These are phyloP conservation scores for Nycticebus coucang DNA, from an alignment of 2,113 vertebrate species.

Conservation along the genomic window DNA sequence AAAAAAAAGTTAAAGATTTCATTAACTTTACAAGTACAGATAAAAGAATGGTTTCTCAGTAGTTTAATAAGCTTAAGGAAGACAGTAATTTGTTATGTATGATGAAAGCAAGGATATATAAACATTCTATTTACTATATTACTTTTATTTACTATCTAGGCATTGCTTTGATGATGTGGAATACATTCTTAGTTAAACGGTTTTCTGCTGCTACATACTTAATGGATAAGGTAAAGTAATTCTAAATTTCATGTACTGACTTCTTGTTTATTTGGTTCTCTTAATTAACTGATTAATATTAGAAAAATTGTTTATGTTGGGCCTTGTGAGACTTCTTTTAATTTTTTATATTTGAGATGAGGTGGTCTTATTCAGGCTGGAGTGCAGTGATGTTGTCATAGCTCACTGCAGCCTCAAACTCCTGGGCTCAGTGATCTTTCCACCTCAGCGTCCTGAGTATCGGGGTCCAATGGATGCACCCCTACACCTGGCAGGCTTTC, in stretches of 20 bases:
- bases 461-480: too few species aligned
- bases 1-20: neutral
- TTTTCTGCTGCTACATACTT: slow-evolving; percentile 95
- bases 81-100: neutral
- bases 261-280: neutral
- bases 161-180: slow-evolving; percentile 98
- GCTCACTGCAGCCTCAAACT: too few species aligned
- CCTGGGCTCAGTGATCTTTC: too few species aligned
- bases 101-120: neutral
- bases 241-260: neutral
- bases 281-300: neutral
- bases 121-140: neutral
- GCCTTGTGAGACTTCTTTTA: neutral
- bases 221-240: slow-evolving; percentile 93
- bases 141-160: slow-evolving; percentile 82
- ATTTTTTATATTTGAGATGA: too few species aligned
- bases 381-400: too few species aligned
- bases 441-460: too few species aligned
- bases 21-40: neutral
- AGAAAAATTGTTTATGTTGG: neutral
- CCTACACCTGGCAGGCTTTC: too few species aligned
- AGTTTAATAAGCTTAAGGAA: neutral
- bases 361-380: too few species aligned
- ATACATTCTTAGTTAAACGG: slow-evolving; percentile 95
- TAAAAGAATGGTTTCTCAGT: neutral